Conservation (phyloP, 1,140 invertebrate genomes). For the Lasaia peninsularis region DNA sequence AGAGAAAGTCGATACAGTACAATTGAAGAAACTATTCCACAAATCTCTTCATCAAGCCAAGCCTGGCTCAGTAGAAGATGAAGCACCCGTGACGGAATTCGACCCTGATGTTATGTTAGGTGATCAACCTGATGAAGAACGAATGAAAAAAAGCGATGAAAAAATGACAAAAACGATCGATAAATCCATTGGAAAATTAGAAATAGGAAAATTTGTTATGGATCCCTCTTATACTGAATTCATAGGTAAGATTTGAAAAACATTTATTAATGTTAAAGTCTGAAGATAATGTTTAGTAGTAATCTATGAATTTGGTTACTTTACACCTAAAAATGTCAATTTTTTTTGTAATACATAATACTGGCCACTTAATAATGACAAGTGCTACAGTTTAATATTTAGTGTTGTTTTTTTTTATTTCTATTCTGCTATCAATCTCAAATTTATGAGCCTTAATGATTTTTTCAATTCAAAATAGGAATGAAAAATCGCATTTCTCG, state of each 20-base stretch:
- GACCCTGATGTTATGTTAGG: conserved; percentile 67
- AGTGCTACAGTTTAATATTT: too few species aligned
- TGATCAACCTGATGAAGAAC: conserved; percentile 77
- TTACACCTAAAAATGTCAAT: too few species aligned
- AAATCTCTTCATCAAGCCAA: conserved; percentile 81
- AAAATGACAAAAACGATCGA: conserved; percentile 76
- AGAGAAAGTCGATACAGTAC: conserved; percentile 87
- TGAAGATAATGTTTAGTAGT: too few species aligned
- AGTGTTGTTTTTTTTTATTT: too few species aligned
- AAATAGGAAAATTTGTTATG: conserved; percentile 88
- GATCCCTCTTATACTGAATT: conserved; percentile 94
- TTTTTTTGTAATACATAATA: too few species aligned
- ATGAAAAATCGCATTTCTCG: too few species aligned
- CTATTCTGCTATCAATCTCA: too few species aligned
- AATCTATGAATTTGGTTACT: too few species aligned
- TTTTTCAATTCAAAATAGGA: too few species aligned
- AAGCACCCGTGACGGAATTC: conserved; percentile 45
- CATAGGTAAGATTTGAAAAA: conserved; percentile 79
- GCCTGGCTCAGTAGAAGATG: conserved; percentile 65
- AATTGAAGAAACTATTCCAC: conserved; percentile 90
- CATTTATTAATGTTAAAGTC: too few species aligned
- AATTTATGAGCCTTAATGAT: too few species aligned
- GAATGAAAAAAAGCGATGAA: conserved; percentile 77
- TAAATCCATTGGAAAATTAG: conserved; percentile 79
- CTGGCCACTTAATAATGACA: too few species aligned